Evolutionary conservation across 2,797 vertebrate genomes (phyloP), one percentile per base, ranked within the genome.

Genomic region (Muscicapa comitata): DNA sequence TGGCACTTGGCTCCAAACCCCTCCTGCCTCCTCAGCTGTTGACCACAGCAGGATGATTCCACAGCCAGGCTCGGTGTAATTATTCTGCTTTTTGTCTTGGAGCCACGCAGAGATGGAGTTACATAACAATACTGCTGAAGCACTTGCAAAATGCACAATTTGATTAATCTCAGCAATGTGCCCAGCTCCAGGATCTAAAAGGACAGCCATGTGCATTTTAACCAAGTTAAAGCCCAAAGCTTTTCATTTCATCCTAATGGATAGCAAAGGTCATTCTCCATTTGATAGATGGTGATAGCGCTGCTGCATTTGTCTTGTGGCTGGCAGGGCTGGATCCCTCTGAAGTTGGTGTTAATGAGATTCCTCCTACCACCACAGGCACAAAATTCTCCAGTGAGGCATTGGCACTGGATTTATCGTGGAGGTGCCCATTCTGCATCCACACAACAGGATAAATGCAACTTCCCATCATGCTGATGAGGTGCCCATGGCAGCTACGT

Each of bases 221-320:
- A 94, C 94, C 29, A 68, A 87, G 87, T 86, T 95, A 93, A 86
- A 96, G 75, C 90, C 72, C 80, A 71, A 73, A 92, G 83, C 94
- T 93, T 96, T 96, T 91, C 93, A 77, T 96, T 94, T 88, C 94
- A 68, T 78, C 90, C 86, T 93, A 94, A 94, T 76, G 88, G 96
- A 93, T 95, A 94, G 83, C 96, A 97, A 96, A 97, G 97, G 96
- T 96, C 93, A 47, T 73, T 93, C 63, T 73, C 72, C 54, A 29
- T 72, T 90, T 98, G 97, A 97, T 96, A 95, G 97, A 97, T 94
- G 96, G 86, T 67, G 19, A n/a, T 68, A 45, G 67, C 6, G 2
- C 62, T 29, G 72, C 65, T 78, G 77, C 95, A 96, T 98, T 96
- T 97, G 93, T 98, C 97, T 97, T 80, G 33, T 88, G 85, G 38